phyloP scores from a whole-genome alignment of 2,888 invertebrate species.

The Drosophila cyrtoloma region DNA sequence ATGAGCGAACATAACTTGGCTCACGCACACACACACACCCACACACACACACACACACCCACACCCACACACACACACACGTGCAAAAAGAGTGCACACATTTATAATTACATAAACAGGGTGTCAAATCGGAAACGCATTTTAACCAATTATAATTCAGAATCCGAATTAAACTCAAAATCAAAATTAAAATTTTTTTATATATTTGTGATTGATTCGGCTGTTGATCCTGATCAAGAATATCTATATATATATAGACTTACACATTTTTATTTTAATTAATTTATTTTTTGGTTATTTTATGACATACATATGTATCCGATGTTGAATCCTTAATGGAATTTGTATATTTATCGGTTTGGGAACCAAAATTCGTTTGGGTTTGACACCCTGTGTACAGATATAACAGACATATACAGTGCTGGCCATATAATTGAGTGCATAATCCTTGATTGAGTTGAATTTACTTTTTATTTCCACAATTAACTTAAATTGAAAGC shows the following conservation, averaged over 20 bases:
- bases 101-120: background rate
- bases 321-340: background rate
- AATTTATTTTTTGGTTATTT: background rate
- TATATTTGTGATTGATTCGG: background rate
- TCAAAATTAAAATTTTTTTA: background rate
- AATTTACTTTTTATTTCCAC: background rate
- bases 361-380: too few relatives aligned
- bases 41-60: background rate
- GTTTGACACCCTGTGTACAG: conserved; percentile 1
- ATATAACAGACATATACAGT: conserved; percentile 15
- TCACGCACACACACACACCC: conserved; percentile 16
- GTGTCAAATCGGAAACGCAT: background rate
- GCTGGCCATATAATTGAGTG: background rate
- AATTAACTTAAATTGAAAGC: background rate
- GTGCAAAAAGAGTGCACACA: conserved; percentile 2
- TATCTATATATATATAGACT: background rate
- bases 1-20: conserved; percentile 28
- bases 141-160: background rate
- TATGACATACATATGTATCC: background rate
- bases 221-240: background rate
- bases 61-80: too few relatives aligned
- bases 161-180: background rate
- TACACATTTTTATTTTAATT: background rate
- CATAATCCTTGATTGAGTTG: background rate
- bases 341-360: background rate